These are phyloP conservation scores for Cacoxenus indagator DNA, from an alignment of 2,888 invertebrate genomes.

Conservation along the genomic window DNA sequence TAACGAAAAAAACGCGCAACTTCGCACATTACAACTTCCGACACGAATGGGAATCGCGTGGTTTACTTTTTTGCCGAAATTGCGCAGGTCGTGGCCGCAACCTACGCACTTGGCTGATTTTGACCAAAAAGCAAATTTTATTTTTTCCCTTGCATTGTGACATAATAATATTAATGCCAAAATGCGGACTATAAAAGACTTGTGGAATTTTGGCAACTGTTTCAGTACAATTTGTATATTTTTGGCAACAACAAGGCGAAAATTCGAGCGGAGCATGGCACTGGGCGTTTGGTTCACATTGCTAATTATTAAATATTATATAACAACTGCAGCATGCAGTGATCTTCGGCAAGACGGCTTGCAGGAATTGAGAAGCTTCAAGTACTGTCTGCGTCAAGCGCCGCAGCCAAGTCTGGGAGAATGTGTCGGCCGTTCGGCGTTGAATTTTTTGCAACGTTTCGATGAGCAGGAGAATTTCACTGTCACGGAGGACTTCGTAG, in stretches of 20 bases:
- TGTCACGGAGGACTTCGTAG: slow-evolving; percentile 76
- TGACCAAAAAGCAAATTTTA: slow-evolving; percentile 19
- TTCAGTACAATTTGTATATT: slow-evolving; percentile 45
- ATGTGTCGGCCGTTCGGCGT: slow-evolving; percentile 80
- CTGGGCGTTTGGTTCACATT: slow-evolving; percentile 24
- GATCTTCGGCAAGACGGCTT: slow-evolving; percentile 40
- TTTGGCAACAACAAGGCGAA: slow-evolving; percentile 19
- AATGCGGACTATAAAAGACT: slow-evolving; percentile 37
- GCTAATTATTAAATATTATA: slow-evolving; percentile 23
- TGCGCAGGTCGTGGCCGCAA: slow-evolving; percentile 20
- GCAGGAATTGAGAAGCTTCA: slow-evolving; percentile 54
- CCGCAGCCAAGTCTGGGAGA: slow-evolving; percentile 73
- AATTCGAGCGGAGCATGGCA: slow-evolving; percentile 33
- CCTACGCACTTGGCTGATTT: slow-evolving; percentile 35
- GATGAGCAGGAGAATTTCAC: slow-evolving; percentile 79
- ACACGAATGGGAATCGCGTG: not conserved
- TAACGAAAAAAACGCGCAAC: not conserved
- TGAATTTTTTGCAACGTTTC: slow-evolving; percentile 77
- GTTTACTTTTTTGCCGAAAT: not conserved
- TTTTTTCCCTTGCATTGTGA: slow-evolving; percentile 15
- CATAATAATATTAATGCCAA: slow-evolving; percentile 18
- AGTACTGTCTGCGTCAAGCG: slow-evolving; percentile 72
- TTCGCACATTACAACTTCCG: slow-evolving; percentile 11
- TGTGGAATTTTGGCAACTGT: slow-evolving; percentile 22
- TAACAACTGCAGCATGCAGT: slow-evolving; percentile 19